phyloP scores from a whole-genome alignment of 2,113 vertebrate species.

The Carassius gibelio region DNA sequence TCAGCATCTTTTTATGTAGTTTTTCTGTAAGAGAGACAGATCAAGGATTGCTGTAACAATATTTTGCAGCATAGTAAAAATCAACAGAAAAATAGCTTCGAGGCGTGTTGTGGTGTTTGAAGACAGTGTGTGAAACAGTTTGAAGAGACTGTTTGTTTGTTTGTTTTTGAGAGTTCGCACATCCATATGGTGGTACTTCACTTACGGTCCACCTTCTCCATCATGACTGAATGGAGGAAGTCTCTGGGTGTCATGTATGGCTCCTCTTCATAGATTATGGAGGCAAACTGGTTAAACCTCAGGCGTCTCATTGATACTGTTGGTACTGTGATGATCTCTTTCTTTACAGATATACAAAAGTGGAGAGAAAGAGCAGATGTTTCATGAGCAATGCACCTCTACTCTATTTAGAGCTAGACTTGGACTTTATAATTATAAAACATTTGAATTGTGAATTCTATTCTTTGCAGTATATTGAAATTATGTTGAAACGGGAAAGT shows the following conservation, averaged over 20 bases:
- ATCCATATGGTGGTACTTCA: conserved; percentile 7
- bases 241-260: conserved; percentile 95
- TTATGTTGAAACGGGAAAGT: neutral
- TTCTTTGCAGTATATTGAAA: neutral
- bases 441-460: neutral
- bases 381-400: neutral
- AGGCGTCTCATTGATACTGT: conserved; percentile 74
- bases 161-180: neutral
- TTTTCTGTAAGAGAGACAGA: conserved; percentile 65
- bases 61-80: conserved; percentile 3
- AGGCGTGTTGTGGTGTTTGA: neutral
- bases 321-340: conserved; percentile 42
- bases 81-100: neutral
- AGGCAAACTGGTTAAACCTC: conserved; percentile 90
- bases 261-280: conserved; percentile 83
- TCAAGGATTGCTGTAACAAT: neutral
- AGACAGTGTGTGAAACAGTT: too few relatives aligned
- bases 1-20: conserved; percentile 69
- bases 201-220: conserved; percentile 90
- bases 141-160: too few relatives aligned
- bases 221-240: conserved; percentile 92
- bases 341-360: conserved; percentile 33
- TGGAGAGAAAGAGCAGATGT: neutral
- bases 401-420: neutral
- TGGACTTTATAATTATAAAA: neutral